Conservation (phyloP, 2,888 invertebrate species). For the Andrena trimmerana region DNA sequence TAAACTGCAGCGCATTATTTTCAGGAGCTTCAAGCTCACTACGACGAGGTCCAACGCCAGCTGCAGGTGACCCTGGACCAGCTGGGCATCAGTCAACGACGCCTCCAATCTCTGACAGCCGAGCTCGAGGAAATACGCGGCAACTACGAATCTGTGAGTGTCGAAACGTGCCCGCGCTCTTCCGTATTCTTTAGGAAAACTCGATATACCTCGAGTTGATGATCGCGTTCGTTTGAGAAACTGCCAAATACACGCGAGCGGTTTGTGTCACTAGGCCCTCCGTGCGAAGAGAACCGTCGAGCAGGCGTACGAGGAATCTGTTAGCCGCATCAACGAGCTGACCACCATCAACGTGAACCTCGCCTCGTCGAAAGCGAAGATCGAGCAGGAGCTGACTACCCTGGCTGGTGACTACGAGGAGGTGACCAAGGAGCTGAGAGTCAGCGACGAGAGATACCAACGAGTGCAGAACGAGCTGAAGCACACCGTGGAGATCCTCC, state of each 20-base stretch:
- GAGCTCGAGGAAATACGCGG: constrained; percentile 98
- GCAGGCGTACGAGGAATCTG: constrained; percentile 95
- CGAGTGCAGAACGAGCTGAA: constrained; percentile 96
- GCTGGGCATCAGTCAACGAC: constrained; percentile 95
- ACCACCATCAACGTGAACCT: constrained; percentile 98
- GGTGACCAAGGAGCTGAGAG: constrained; percentile 97
- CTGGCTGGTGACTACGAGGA: constrained; percentile 99
- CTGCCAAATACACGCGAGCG: not conserved
- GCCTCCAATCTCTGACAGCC: constrained; percentile 95
- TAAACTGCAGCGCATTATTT: constrained; percentile 37
- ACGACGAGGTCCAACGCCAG: constrained; percentile 98
- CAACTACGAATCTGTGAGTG: constrained; percentile 92
- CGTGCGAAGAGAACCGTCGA: constrained; percentile 97
- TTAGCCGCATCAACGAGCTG: constrained; percentile 96
- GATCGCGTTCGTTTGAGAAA: too few relatives aligned
- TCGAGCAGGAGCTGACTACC: constrained; percentile 96
- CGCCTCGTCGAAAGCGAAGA: constrained; percentile 96
- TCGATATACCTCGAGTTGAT: not conserved
- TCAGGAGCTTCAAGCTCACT: constrained; percentile 96
- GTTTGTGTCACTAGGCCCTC: constrained; percentile 88
- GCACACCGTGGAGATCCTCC: constrained; percentile 96
- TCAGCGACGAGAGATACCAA: constrained; percentile 97
- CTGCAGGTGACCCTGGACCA: constrained; percentile 98
- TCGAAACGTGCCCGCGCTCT: too few relatives aligned
- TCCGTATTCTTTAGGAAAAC: too few relatives aligned